Evolutionary conservation across 2,888 invertebrate genomes (phyloP).

Genomic region (Lomographa bimaculata): DNA sequence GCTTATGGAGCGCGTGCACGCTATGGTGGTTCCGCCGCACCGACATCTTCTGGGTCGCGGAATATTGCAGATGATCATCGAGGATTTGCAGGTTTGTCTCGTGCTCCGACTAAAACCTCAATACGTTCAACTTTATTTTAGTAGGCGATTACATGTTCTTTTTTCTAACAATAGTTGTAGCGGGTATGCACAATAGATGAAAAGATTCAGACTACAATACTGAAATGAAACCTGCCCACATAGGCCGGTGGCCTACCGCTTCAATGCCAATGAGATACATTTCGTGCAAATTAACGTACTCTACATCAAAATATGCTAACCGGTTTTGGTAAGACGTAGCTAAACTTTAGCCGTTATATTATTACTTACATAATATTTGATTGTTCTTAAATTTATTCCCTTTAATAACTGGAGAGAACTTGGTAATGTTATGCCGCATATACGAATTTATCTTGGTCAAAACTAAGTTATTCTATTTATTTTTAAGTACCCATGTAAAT

Average conservation of each 20-base stretch:
- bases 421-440: too few species aligned
- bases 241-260: too few species aligned
- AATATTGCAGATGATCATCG: conserved; percentile 61
- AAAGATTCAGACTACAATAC: conserved; percentile 17
- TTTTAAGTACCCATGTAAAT: too few species aligned
- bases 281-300: conserved; percentile 10
- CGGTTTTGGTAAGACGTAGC: conserved; percentile 1
- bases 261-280: conserved; percentile 20
- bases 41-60: conserved; percentile 70
- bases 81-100: conserved; percentile 62
- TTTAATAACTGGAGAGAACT: too few species aligned
- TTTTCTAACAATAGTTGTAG: conserved; percentile 5
- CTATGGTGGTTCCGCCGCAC: conserved; percentile 81
- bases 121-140: too few species aligned
- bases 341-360: conserved; percentile 2
- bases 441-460: too few species aligned
- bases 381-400: too few species aligned
- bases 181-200: conserved; percentile 9
- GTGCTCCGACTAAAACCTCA: too few species aligned
- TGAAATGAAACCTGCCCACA: conserved; percentile 16
- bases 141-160: too few species aligned
- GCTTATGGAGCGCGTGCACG: conserved; percentile 86
- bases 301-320: conserved; percentile 1
- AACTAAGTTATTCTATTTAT: too few species aligned
- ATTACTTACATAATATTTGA: background rate